phyloP scores from a whole-genome alignment of 2,888 invertebrate genomes.

The Aphodius granarius region DNA sequence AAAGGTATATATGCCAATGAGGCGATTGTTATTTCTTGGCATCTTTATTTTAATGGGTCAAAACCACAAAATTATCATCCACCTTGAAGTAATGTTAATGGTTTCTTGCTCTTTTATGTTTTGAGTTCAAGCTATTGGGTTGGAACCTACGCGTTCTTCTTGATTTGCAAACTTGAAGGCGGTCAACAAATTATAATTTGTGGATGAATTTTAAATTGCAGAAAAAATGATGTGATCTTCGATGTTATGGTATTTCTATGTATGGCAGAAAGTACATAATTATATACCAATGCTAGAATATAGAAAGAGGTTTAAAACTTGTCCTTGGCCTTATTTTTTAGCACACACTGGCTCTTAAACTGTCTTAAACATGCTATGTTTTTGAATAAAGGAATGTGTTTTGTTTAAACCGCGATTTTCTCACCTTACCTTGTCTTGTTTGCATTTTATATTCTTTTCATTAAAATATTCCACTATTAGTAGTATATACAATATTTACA shows the following conservation, averaged over 20 bases:
- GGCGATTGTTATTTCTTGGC: background rate
- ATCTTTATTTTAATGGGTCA: background rate
- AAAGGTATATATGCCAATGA: background rate
- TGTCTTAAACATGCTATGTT: too few relatives aligned
- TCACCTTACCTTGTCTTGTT: background rate
- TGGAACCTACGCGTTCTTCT: background rate
- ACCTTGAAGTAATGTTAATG: background rate
- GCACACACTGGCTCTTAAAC: background rate
- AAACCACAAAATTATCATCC: background rate
- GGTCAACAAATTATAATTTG: background rate
- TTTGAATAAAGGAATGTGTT: background rate
- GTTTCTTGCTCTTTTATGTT: background rate
- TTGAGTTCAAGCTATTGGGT: background rate
- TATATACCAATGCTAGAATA: too few relatives aligned
- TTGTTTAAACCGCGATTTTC: background rate
- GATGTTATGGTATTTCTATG: too few relatives aligned
- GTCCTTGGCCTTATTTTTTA: background rate
- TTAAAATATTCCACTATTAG: background rate
- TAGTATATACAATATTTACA: too few relatives aligned
- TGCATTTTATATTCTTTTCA: background rate
- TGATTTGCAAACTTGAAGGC: background rate
- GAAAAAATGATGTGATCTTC: too few relatives aligned
- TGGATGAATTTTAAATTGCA: background rate
- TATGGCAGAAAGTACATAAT: too few relatives aligned
- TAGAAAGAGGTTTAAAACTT: too few relatives aligned